Base-by-base conservation (phyloP, 2,113 vertebrate species). In the Passer domesticus region DNA sequence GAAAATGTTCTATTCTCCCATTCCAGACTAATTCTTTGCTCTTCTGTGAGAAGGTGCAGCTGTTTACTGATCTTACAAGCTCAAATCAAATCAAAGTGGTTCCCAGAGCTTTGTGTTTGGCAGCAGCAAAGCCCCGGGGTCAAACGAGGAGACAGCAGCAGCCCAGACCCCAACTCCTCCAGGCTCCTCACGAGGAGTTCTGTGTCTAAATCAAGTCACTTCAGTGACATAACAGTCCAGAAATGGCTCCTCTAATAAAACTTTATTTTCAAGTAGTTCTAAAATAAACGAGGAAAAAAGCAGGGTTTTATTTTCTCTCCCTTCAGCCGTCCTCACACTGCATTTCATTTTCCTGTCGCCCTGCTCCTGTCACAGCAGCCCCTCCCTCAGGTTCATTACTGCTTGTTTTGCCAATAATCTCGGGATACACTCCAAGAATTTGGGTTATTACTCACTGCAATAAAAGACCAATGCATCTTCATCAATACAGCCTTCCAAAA, bases 1-100 rank as follows among this genome's bases (percentile, higher is more conserved):
- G 85, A 89, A 94, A 92, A 91, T 83, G 75, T 83, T 90, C 72
- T 52, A 0, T 74, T 67, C 68, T 55, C 23, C 68, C 55, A 30
- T 80, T 77, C 27, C 79, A 68, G 66, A 12, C 56, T 90, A 81
- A 88, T 83, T 76, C 85, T 88, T 59, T 70, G 87, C 85, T 85
- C 55, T 50, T 50, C 55, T 66, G 8, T 77, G 90, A 52, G 91
- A 20, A 94, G 68, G 50, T 95, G 14, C 93, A 91, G 92, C 93
- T 96, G 92, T 63, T 92, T 70, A 15, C 87, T 80, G 67, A 49
- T 93, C 79, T 80, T 70, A 52, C 33, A 37, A 59, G 87, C 72
- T 86, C 82, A 90, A 70, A 91, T 93, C 50, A 90, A 94, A 94
- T 78, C 77, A 16, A 20, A 92, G 90, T 59, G 59, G 35, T 86